Evolutionary conservation across 2,113 vertebrate species (phyloP).

Genomic region (Scytalopus superciliaris): DNA sequence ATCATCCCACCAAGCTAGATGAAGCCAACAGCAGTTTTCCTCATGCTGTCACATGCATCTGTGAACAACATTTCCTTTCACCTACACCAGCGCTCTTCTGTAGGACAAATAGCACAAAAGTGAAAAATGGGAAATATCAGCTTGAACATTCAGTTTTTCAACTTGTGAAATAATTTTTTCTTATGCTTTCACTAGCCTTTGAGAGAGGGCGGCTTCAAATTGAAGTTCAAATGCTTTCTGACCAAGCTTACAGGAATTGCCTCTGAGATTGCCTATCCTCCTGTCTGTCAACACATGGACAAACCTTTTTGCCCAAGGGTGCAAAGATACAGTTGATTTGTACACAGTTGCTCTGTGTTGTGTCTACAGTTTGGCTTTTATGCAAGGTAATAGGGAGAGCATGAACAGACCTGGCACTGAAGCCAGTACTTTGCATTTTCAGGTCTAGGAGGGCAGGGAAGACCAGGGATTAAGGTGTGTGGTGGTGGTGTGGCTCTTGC

Average conservation of each 20-base stretch:
- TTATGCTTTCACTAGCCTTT: background rate
- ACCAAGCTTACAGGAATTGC: background rate
- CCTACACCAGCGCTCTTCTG: background rate
- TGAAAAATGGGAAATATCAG: background rate
- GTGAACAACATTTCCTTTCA: background rate
- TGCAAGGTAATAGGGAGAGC: background rate
- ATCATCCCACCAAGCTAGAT: background rate
- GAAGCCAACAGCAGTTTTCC: background rate
- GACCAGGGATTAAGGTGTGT: background rate
- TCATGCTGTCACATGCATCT: background rate
- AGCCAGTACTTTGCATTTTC: background rate
- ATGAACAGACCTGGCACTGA: background rate
- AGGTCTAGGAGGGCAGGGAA: background rate
- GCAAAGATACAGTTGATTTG: background rate
- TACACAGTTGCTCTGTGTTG: background rate
- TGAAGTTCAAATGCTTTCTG: background rate
- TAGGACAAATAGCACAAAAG: background rate
- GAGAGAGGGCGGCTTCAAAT: background rate
- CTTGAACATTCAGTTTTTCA: background rate
- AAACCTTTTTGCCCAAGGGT: background rate
- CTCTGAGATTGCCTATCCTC: background rate
- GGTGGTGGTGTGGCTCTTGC: background rate
- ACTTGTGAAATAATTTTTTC: background rate
- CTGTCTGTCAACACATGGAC: background rate
- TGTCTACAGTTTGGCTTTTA: background rate